Evolutionary conservation across 2,797 vertebrate genomes (phyloP), one percentile per base, ranked within the genome.

Genomic region (Vireo griseus): DNA sequence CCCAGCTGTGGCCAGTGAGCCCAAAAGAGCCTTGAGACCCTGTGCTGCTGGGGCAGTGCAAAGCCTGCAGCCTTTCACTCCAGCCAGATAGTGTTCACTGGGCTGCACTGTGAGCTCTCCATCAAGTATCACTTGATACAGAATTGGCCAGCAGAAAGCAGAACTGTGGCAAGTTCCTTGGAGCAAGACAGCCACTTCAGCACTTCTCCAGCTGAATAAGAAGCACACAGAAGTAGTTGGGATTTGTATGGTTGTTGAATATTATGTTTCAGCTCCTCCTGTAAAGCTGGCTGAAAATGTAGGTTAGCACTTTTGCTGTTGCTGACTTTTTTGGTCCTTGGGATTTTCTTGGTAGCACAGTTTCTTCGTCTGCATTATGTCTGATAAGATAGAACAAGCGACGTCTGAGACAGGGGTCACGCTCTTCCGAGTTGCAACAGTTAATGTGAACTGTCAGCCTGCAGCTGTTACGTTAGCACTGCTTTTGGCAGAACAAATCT

Each of bases 371-470:
- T 93, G 54, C 71, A 92, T 94, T 92, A 81, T 95, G 86, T 92
- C 83, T 95, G 77, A 95, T 95, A 96, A 94, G 95, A 94, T 81
- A 89, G 92, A 96, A 86, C 88, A 96, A 93, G 91, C 72, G 77
- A 92, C 7, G 5, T 90, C 65, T 88, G 39, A 96, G 92, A 96
- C 88, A 96, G 93, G 50, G 93, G 92, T 96, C 96, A 94, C 9
- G 67, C 81, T 96, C 81, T 85, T 96, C 90, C 0, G 0, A 78
- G 78, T 28, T 69, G 77, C 93, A 95, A 87, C 63, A 89, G 93
- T 95, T 96, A 97, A 97, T 96, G 73, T 37, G 86, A 96, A 95
- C 90, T 95, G 95, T 97, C 95, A 97, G 94, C 78, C 61, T 88
- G 88, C 96, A 96, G 94, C 94, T 96, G 96, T 95, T 97, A 75